Base-by-base conservation (phyloP, 2,888 invertebrate genomes). In the Thera obeliscata region DNA sequence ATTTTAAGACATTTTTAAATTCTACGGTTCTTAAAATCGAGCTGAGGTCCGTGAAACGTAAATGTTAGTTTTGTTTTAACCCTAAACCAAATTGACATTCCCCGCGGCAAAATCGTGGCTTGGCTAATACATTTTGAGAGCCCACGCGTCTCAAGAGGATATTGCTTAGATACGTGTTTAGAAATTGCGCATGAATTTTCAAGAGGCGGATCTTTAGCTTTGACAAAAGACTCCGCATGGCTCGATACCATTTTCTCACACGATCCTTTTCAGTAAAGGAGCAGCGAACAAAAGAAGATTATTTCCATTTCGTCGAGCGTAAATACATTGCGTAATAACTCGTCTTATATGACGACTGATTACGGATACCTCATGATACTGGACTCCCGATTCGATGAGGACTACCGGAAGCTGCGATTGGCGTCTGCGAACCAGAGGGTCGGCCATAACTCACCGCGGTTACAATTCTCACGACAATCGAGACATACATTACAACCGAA, bases 401-500 rank as follows among this genome's bases (percentile, higher is more conserved):
- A 38, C 59, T 55, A 8, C 56, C 58, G 69, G 69, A 69, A 61
- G 63, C 55, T 49, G 52, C 66, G 60, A 66, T 69, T 63, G 66
- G 56, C 59, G 46, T 60, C 66, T 58, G 62, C 63, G 56, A 63
- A 66, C 62, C 56, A 43, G 56, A 56, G 56, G 66, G 52, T 60
- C 69, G 66, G 56, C 63, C 60, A 66, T 69, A 69, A 63, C 54
- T 56, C 43, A 56, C 62, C 69, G 41, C 55, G 54, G 54, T 55
- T 52, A 56, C 56, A 33, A 61, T 58, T 66, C 69, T 36, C 69
- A 66, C 69, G 63, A 56, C 57, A 69, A 69, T 69, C 46, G 58
- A 58, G 43, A 49, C 38, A 57, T 22, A 49, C 49, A 50, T 50
- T 55, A 56, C 9, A 57, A 61, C 36, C 52, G 46, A 36, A n/a